Conservation (phyloP, 2,113 vertebrate genomes). For the Dascyllus trimaculatus region DNA sequence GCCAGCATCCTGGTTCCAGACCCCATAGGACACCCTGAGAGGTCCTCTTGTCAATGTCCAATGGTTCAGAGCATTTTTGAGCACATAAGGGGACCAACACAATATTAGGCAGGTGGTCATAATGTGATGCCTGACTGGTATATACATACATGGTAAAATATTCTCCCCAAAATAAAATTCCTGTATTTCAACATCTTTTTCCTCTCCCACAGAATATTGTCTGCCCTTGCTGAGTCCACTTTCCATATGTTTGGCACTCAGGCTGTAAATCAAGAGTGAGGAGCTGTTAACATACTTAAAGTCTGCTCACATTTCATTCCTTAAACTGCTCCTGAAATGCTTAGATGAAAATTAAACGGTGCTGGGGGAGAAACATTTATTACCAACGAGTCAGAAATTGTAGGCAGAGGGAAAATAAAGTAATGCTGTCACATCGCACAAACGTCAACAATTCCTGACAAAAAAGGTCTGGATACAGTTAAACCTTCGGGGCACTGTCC, state of each 20-base stretch:
- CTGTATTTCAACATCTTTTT: not conserved
- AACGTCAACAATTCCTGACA: constrained; percentile 61
- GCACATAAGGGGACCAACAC: too few species aligned
- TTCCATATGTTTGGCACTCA: constrained; percentile 20
- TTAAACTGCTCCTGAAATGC: not conserved
- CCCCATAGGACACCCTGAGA: too few species aligned
- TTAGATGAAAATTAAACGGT: constrained; percentile 40
- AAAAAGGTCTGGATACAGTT: constrained; percentile 31
- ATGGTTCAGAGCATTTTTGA: too few species aligned
- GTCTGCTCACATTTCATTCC: constrained; percentile 31
- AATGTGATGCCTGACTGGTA: too few species aligned
- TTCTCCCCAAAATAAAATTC: not conserved
- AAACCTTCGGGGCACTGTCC: constrained; percentile 44
- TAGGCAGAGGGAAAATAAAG: constrained; percentile 25
- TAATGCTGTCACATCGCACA: constrained; percentile 62
- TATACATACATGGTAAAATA: constrained; percentile 17
- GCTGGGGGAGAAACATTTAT: constrained; percentile 66
- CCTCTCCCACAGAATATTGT: too few species aligned
- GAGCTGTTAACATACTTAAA: constrained; percentile 19
- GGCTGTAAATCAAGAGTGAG: constrained; percentile 27
- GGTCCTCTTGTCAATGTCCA: too few species aligned
- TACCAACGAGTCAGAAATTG: constrained; percentile 63
- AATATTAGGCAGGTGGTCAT: too few species aligned
- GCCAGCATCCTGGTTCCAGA: too few species aligned
- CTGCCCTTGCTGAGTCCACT: not conserved